phyloP scores from a whole-genome alignment of 2,797 vertebrate species.

The Lepidocolaptes lacrymiger region DNA sequence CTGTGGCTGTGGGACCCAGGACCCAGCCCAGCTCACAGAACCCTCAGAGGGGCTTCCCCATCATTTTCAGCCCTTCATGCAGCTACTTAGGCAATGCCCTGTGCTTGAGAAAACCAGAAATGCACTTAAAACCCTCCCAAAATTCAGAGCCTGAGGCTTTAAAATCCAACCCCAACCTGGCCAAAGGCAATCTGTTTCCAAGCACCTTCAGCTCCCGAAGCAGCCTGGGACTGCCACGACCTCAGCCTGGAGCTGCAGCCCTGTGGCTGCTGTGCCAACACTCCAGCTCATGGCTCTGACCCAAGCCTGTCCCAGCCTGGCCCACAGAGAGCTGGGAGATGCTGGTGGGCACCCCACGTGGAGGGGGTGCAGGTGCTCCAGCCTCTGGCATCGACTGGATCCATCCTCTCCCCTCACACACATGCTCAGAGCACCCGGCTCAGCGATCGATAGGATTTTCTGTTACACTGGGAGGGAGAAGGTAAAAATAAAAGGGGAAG shows the following conservation, averaged over 20 bases:
- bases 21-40: neutral
- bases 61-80: neutral
- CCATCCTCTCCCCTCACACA: neutral
- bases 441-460: neutral
- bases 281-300: accelerated
- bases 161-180: neutral
- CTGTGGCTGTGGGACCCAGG: neutral
- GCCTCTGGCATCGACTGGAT: neutral
- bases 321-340: neutral
- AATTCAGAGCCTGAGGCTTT: neutral
- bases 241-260: neutral
- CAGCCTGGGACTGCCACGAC: neutral
- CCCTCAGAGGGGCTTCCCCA: accelerated
- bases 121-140: neutral
- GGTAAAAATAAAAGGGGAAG: neutral
- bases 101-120: neutral
- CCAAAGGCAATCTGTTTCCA: neutral
- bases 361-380: too few species aligned
- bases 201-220: neutral
- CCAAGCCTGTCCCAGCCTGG: neutral
- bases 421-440: accelerated
- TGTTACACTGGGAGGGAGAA: neutral
- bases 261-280: neutral
- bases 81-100: neutral
- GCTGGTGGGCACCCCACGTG: accelerated